Percentiles rank a stretch among this genome's conserved stretches.
These are phyloP conservation scores for Nephrotoma flavescens DNA, from an alignment of 2,888 invertebrate species.

Conservation along the genomic window DNA sequence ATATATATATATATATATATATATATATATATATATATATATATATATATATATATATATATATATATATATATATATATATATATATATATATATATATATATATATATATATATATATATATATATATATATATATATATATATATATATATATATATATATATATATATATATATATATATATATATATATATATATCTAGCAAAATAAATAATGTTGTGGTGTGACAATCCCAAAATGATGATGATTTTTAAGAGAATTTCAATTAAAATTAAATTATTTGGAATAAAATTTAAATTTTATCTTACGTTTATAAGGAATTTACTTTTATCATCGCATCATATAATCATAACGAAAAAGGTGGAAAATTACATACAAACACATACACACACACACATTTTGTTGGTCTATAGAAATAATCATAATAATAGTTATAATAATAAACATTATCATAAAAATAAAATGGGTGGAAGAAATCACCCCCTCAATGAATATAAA, in stretches of 20 bases:
- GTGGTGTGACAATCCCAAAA: not conserved
- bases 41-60: too few species aligned
- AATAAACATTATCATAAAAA: conserved; percentile 1
- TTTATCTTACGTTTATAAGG: not conserved
- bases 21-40: too few species aligned
- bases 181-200: not conserved
- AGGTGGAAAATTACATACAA: not conserved
- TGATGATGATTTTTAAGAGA: not conserved
- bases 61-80: too few species aligned
- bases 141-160: too few species aligned
- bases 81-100: too few species aligned
- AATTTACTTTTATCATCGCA: not conserved
- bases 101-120: too few species aligned
- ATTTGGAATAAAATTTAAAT: not conserved
- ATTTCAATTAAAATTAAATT: not conserved
- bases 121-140: too few species aligned
- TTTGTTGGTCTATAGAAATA: not conserved
- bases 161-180: not conserved
- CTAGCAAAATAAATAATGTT: not conserved
- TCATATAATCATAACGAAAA: not conserved
- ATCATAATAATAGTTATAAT: conserved; percentile 3
- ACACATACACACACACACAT: not conserved
- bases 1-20: too few species aligned
- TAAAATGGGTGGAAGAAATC: conserved; percentile 1
- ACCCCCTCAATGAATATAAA: conserved; percentile 1